These are phyloP conservation scores for Podarcis siculus DNA, from an alignment of 2,797 vertebrate species.

Conservation along the genomic window DNA sequence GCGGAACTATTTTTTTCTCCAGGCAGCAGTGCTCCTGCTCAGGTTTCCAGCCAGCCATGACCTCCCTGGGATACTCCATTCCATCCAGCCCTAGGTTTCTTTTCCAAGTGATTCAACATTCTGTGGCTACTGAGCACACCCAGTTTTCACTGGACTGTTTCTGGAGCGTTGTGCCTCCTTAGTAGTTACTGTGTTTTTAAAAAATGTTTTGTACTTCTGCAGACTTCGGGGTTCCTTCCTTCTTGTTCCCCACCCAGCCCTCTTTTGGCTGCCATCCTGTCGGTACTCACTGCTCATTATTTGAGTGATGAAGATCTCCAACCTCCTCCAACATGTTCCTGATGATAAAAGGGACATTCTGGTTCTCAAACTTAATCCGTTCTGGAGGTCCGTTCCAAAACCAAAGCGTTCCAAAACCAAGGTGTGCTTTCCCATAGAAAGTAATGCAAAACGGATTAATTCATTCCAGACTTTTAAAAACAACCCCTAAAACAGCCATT, in stretches of 20 bases:
- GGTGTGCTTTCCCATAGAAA: too few species aligned
- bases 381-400: too few species aligned
- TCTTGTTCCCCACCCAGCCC: neutral
- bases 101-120: neutral
- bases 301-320: neutral
- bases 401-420: too few species aligned
- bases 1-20: neutral
- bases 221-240: neutral
- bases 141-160: neutral
- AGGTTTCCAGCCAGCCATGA: neutral
- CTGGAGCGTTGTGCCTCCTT: neutral
- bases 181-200: neutral
- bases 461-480: too few species aligned
- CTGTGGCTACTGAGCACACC: neutral
- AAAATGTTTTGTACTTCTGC: neutral
- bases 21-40: neutral
- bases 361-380: too few species aligned
- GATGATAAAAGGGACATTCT: too few species aligned
- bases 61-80: neutral
- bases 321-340: too few species aligned
- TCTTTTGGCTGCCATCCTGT: neutral
- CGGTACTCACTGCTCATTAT: neutral
- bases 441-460: too few species aligned
- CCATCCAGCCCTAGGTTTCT: neutral
- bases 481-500: too few species aligned